Conservation (phyloP, 2,888 invertebrate species). For the Agrochola litura region DNA sequence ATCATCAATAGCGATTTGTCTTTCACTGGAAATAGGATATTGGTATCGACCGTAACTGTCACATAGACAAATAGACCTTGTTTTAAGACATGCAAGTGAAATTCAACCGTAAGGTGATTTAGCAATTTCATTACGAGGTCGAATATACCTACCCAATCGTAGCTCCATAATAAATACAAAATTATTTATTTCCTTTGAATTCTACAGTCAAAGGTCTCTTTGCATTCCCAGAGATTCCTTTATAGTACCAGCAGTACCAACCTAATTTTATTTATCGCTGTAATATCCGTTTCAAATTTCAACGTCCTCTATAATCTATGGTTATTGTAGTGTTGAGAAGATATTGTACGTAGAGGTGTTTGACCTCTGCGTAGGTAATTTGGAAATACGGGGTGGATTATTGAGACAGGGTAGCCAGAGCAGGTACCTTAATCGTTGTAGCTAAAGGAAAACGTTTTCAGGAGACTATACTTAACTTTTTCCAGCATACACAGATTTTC, state of each 20-base stretch:
- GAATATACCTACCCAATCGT: not conserved
- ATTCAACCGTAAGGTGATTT: not conserved
- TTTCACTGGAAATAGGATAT: no score
- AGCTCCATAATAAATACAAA: not conserved
- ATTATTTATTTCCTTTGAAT: slow-evolving; percentile 36
- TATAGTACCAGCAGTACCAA: slow-evolving; percentile 14
- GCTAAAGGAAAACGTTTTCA: not conserved
- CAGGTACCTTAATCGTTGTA: not conserved
- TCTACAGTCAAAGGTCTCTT: slow-evolving; percentile 31
- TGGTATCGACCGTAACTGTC: no score
- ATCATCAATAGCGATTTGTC: no score
- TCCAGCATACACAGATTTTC: not conserved
- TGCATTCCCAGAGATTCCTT: slow-evolving; percentile 45
- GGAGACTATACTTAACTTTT: not conserved
- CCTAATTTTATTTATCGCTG: slow-evolving; percentile 60
- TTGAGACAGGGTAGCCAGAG: not conserved
- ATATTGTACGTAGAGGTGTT: slow-evolving; percentile 41
- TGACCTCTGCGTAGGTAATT: slow-evolving; percentile 40
- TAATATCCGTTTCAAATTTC: slow-evolving; percentile 63
- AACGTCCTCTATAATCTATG: slow-evolving; percentile 39
- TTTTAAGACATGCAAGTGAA: no score
- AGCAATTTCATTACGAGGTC: not conserved
- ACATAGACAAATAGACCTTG: no score
- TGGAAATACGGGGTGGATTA: not conserved
- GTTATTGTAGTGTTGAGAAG: slow-evolving; percentile 42